Conservation (phyloP, 2,113 vertebrate genomes). For the Hippocampus mohnikei region DNA sequence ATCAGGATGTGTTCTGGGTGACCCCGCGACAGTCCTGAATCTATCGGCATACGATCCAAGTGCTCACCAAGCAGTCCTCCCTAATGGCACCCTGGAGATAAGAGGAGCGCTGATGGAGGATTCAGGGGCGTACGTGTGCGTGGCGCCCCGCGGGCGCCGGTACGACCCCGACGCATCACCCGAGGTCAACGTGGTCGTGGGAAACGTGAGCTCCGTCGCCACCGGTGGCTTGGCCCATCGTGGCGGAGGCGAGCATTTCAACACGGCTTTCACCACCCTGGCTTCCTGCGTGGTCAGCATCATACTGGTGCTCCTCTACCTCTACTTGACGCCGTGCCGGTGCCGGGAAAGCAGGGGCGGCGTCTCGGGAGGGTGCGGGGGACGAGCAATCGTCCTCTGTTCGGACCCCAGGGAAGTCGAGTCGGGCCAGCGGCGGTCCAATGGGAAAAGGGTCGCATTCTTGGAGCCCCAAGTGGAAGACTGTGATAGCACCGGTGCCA, state of each 20-base stretch:
- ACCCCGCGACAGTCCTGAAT: constrained; percentile 65
- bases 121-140: constrained; percentile 77
- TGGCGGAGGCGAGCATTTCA: constrained; percentile 75
- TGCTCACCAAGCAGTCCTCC: constrained; percentile 63
- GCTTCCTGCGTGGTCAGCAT: constrained; percentile 85
- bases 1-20: constrained; percentile 72
- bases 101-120: constrained; percentile 69
- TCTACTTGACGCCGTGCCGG: constrained; percentile 82
- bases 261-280: constrained; percentile 85
- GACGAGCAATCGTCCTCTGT: constrained; percentile 57
- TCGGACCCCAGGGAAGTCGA: constrained; percentile 59
- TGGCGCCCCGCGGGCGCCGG: constrained; percentile 67
- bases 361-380: constrained; percentile 39
- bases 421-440: constrained; percentile 65
- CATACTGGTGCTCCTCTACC: constrained; percentile 81
- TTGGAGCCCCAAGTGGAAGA: constrained; percentile 74
- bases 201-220: constrained; percentile 69
- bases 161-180: constrained; percentile 63
- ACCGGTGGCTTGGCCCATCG: constrained; percentile 47
- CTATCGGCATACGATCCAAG: constrained; percentile 58
- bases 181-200: constrained; percentile 74
- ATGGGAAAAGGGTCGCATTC: constrained; percentile 82
- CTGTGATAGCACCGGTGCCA: constrained; percentile 64
- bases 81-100: constrained; percentile 80
- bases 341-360: constrained; percentile 62